Evolutionary conservation across 1,140 invertebrate species (phyloP), one percentile per base, ranked within the genome.

Genomic region (Cryptotermes secundus): DNA sequence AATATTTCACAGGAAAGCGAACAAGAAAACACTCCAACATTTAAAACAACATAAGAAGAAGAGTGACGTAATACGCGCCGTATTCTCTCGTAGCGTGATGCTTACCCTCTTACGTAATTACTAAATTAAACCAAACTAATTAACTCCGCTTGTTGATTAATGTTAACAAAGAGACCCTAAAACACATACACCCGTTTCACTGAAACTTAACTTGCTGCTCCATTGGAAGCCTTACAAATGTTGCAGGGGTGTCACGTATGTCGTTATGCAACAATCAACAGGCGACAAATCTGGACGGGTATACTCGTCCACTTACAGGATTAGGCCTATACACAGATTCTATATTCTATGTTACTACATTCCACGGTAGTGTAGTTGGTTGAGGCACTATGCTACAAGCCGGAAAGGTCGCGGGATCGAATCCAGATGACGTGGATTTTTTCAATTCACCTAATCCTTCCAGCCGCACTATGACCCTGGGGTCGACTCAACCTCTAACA

Each of bases 41-140:
- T 72, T 31, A 72, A 72, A 26, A 72, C 0, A 72, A 72, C n/a
- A 72, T 4, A 38, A 72, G 3, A 72, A 31, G n/a, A 72, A 72
- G 16, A 31, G n/a, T 72, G 82, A 26, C 45, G 26, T 45, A 45
- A 83, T 36, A 24, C 42, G 45, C 49, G 34, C 22, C 53, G 53
- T 14, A 22, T 38, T 31, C 24, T 59, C 36, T 22, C 35, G 34
- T 42, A 45, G 59, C 4, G 22, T 59, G 34, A 42, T 22, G 35
- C 79, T 82, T 83, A 53, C 83, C 83, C 59, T 59, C 83, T 83
- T 59, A 72, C 83, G 49, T 83, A 83, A 83, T 83, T 83, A 83
- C 53, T 79, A 83, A 72, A 83, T 83, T 83, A 83, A 83, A 72
- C 9, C 83, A n/a, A 80, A 83, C 59, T 79, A 83, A 83, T 83